Percentiles rank a stretch among this genome's conserved stretches.
These are phyloP conservation scores for Tokudaia muenninki DNA, from an alignment of 2,797 vertebrate species.

Conservation along the genomic window DNA sequence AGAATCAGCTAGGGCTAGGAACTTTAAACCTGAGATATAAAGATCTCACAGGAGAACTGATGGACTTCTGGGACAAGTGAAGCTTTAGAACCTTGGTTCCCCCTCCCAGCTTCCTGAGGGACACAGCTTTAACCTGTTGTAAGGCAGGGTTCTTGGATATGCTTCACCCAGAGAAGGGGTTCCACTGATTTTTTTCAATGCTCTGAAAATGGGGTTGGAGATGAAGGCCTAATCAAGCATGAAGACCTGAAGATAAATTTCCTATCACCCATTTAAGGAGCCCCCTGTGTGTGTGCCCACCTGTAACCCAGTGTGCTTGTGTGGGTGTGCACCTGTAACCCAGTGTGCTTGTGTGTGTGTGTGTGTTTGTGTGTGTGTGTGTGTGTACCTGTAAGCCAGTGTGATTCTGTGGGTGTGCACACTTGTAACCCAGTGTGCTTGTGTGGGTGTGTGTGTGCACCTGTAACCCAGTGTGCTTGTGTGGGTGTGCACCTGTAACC, in stretches of 20 bases:
- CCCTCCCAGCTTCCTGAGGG: not conserved
- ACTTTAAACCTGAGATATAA: not conserved
- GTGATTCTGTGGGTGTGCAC: too few relatives aligned
- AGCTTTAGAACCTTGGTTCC: not conserved
- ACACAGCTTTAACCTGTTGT: not conserved
- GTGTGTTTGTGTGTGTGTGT: too few relatives aligned
- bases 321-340: not conserved
- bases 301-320: not conserved
- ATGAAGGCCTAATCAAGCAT: not conserved
- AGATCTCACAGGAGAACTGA: too few relatives aligned
- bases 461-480: too few relatives aligned
- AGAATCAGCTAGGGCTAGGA: not conserved
- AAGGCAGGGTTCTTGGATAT: not conserved
- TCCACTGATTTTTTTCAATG: not conserved
- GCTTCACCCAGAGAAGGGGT: not conserved
- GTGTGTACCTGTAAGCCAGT: too few relatives aligned
- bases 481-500: too few relatives aligned
- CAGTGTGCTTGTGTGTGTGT: too few relatives aligned
- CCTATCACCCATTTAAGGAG: not conserved
- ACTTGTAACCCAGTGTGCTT: too few relatives aligned
- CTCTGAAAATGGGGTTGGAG: not conserved
- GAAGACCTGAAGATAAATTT: not conserved
- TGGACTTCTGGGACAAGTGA: accelerated
- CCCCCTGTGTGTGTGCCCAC: not conserved
- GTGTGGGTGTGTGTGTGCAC: too few relatives aligned